Conservation (phyloP, 2,888 invertebrate genomes). For the Saturnia pavonia region DNA sequence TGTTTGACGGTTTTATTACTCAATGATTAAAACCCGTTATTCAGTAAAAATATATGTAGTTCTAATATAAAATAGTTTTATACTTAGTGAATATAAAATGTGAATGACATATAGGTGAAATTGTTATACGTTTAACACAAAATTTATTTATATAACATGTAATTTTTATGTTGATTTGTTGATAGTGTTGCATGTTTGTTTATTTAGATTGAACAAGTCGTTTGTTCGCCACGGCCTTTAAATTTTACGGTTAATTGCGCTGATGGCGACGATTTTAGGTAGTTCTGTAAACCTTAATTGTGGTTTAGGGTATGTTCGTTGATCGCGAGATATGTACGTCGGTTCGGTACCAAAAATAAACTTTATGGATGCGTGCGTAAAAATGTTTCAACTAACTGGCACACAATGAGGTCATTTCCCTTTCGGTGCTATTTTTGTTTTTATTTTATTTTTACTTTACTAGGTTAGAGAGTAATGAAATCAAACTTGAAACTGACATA, state of each 20-base stretch:
- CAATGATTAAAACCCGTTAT: not conserved
- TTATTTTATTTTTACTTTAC: slow-evolving; percentile 58
- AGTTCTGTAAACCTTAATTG: slow-evolving; percentile 63
- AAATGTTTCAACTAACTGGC: slow-evolving; percentile 62
- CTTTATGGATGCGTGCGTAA: slow-evolving; percentile 73
- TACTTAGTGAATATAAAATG: not conserved
- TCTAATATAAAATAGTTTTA: not conserved
- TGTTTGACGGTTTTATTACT: not conserved
- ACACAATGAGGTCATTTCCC: slow-evolving; percentile 74
- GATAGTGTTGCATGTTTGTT: slow-evolving; percentile 38
- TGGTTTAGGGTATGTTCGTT: slow-evolving; percentile 61
- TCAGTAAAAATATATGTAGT: not conserved
- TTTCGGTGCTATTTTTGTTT: slow-evolving; percentile 65
- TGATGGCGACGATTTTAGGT: slow-evolving; percentile 59
- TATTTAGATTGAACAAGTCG: slow-evolving; percentile 53
- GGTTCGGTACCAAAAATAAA: slow-evolving; percentile 69
- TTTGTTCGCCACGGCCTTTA: slow-evolving; percentile 40
- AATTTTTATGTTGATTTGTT: slow-evolving; percentile 7
- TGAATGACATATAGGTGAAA: not conserved
- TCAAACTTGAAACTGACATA: slow-evolving; percentile 27
- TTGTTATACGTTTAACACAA: not conserved
- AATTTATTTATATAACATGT: not conserved
- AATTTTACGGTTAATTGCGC: slow-evolving; percentile 54
- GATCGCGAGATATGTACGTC: slow-evolving; percentile 69
- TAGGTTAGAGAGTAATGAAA: slow-evolving; percentile 42